Conservation (phyloP, 2,888 invertebrate species). For the Melanostoma mellinum region DNA sequence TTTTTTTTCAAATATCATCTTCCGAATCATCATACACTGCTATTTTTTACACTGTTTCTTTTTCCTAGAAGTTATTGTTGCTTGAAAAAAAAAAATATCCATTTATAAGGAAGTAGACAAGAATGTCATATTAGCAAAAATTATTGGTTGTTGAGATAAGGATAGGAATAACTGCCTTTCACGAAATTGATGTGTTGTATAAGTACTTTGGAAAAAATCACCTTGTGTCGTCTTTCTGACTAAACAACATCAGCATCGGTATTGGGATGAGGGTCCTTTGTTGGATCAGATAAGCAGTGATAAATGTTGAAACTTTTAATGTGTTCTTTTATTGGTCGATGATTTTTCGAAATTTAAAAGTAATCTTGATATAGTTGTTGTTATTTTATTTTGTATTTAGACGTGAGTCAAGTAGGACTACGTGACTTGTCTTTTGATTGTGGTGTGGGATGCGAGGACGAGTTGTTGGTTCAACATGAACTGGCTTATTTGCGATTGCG, state of each 20-base stretch:
- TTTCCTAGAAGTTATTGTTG: not conserved
- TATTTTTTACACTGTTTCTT: conserved; percentile 54
- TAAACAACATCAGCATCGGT: not conserved
- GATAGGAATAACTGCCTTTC: conserved; percentile 58
- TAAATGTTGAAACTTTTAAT: conserved; percentile 72
- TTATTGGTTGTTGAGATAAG: conserved; percentile 71
- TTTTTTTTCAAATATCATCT: conserved; percentile 50
- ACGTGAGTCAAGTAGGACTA: too few species aligned
- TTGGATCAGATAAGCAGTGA: conserved; percentile 67
- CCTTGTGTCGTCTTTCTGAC: conserved; percentile 35
- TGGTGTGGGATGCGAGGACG: too few species aligned
- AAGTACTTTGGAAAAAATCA: conserved; percentile 25
- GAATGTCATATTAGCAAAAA: conserved; percentile 71
- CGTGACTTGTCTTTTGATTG: too few species aligned
- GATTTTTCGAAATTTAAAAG: conserved; percentile 54
- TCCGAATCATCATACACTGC: conserved; percentile 62
- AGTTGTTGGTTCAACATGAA: too few species aligned
- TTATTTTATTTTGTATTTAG: not conserved
- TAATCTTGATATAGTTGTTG: conserved; percentile 48
- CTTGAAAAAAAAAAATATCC: not conserved
- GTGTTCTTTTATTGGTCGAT: conserved; percentile 66
- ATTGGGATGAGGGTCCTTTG: conserved; percentile 34
- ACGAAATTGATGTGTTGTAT: conserved; percentile 55
- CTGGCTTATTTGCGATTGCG: too few species aligned
- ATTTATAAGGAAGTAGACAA: conserved; percentile 50